Conservation (phyloP, 2,888 invertebrate genomes). For the Brachycybe producta region DNA sequence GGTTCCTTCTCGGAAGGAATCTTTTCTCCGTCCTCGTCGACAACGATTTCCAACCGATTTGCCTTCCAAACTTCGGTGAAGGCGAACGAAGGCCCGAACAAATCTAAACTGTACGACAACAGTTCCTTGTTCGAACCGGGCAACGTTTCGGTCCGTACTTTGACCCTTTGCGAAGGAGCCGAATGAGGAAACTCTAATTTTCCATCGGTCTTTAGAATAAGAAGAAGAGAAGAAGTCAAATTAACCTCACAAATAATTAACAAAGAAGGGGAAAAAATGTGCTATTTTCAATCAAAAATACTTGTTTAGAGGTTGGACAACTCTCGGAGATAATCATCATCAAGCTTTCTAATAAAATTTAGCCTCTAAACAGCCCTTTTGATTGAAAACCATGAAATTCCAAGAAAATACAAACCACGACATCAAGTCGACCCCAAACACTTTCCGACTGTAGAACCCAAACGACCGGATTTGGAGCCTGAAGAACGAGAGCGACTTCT, state of each 20-base stretch:
- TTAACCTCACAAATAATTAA: too few relatives aligned
- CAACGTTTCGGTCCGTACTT: conserved; percentile 27
- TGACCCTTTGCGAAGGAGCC: background rate
- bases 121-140: conserved; percentile 26
- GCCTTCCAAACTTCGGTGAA: conserved; percentile 28
- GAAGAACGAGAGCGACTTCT: conserved; percentile 10
- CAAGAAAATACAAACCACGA: too few relatives aligned
- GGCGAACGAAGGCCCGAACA: conserved; percentile 28
- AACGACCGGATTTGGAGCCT: conserved; percentile 7
- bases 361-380: too few relatives aligned
- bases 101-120: conserved; percentile 28
- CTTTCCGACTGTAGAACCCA: conserved; percentile 7
- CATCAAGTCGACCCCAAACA: conserved; percentile 9
- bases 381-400: too few relatives aligned
- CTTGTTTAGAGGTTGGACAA: too few relatives aligned
- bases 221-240: background rate
- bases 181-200: conserved; percentile 23
- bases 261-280: too few relatives aligned
- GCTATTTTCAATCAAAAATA: too few relatives aligned
- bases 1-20: too few relatives aligned
- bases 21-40: conserved; percentile 23
- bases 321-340: background rate
- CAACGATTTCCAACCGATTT: conserved; percentile 28
- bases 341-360: too few relatives aligned
- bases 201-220: conserved; percentile 23